Evolutionary conservation across 2,797 vertebrate genomes (phyloP), one percentile per base, ranked within the genome.

Genomic region (Danio jaintianensis): DNA sequence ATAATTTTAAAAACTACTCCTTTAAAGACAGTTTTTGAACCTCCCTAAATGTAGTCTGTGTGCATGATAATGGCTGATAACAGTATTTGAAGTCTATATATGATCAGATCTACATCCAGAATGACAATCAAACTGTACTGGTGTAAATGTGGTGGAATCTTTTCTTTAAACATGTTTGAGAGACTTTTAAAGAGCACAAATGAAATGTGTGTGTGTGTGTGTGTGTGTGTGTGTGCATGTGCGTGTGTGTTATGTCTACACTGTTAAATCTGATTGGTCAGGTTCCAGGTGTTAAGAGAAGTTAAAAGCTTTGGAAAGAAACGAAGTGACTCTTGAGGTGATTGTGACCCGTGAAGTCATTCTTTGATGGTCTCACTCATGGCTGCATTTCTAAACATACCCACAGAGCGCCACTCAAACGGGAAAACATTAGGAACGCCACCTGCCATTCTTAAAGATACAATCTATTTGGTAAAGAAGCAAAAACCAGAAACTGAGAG

Each of bases 221-320:
- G 59, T 66, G 29, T 29, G 29, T 29, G 29, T 20, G 22, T 29
- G 29, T 50, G 55, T 68, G 40, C 38, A n/a, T 66, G 55, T 16
- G 48, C 13, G 29, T 20, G 22, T 29, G 29, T 50, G 55, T 68
- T 84, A 43, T 85, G 82, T 83, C 85, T 88, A 69, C 53, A 43
- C 10, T n/a, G 18, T 20, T 22, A 43, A 61, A 71, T 81, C 75
- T 59, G 56, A 81, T 78, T 81, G 79, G 72, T 55, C 22, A 29
- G 58, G 18, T 69, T 77, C 79, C 81, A 86, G 81, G 71, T 76
- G 68, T 73, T 48, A 80, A 64, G 18, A 75, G 66, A 10, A 52
- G 63, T 38, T 74, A 36, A 66, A 79, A 68, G 47, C 68, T 67
- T 55, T 53, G 50, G 53, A 50, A 48, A 61, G 50, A 64, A 74